Conservation (phyloP, 35 echinoderm and acorn worm species). For the Apostichopus japonicus region DNA sequence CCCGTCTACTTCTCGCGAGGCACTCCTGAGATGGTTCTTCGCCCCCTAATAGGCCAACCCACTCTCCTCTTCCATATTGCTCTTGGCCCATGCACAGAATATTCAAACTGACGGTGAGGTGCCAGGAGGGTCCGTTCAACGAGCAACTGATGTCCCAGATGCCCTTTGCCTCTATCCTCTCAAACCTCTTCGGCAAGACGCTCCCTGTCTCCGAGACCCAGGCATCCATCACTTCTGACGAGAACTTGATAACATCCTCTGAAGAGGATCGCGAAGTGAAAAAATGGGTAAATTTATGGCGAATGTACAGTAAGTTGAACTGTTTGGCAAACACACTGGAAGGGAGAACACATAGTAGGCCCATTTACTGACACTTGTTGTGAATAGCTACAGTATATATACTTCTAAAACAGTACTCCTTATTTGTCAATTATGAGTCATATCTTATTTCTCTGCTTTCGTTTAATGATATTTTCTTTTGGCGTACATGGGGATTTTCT, state of each 20-base stretch:
- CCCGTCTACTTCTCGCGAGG: background rate
- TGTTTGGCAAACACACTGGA: too few species aligned
- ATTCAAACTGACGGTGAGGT: background rate
- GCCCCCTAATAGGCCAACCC: background rate
- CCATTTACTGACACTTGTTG: too few species aligned
- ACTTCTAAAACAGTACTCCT: too few species aligned
- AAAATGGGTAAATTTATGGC: background rate
- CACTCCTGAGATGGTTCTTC: background rate
- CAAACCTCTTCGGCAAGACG: background rate
- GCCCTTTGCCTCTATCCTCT: background rate
- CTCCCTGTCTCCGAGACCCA: background rate
- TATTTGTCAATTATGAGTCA: too few species aligned
- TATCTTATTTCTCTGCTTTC: too few species aligned
- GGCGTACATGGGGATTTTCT: too few species aligned
- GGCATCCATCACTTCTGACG: background rate
- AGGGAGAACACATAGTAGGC: too few species aligned
- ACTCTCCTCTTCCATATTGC: background rate
- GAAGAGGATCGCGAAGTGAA: background rate
- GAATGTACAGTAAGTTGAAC: background rate
- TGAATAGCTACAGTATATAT: too few species aligned
- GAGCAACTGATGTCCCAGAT: slow-evolving; percentile 19
- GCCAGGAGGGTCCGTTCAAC: slow-evolving; percentile 6
- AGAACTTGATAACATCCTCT: background rate
- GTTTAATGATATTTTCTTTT: too few species aligned
- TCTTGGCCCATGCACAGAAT: background rate